These are phyloP conservation scores for Vidua chalybeata DNA, from an alignment of 2,113 vertebrate genomes.

Conservation along the genomic window DNA sequence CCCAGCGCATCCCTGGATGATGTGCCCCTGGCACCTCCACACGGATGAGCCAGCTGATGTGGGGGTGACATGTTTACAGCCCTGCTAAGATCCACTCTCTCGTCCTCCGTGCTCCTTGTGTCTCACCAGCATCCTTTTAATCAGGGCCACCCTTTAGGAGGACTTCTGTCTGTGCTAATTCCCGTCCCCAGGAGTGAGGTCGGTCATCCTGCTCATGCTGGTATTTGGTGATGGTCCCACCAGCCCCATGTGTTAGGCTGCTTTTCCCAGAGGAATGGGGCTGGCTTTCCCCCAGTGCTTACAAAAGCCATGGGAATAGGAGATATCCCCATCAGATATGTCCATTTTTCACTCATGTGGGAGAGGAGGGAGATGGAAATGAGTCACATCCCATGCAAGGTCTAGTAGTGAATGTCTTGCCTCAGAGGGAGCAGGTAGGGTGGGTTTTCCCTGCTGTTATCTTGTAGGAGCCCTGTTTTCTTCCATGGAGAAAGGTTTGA, in stretches of 20 bases:
- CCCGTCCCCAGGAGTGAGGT: fast-evolving
- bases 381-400: background rate
- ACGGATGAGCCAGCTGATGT: background rate
- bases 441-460: background rate
- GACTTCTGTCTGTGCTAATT: background rate
- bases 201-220: background rate
- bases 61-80: background rate
- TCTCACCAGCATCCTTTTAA: background rate
- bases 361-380: background rate
- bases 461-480: background rate
- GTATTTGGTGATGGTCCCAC: background rate
- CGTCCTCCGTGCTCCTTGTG: background rate
- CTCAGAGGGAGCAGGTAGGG: background rate
- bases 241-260: fast-evolving
- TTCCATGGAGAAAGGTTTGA: background rate
- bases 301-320: background rate
- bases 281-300: background rate
- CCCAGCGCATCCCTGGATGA: background rate
- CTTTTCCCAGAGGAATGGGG: background rate
- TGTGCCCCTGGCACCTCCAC: background rate
- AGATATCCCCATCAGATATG: background rate
- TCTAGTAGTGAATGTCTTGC: fast-evolving
- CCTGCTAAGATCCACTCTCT: background rate
- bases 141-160: background rate
- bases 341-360: background rate